Evolutionary conservation across 1,140 invertebrate genomes (phyloP).

Genomic region (Hylaeus volcanicus): DNA sequence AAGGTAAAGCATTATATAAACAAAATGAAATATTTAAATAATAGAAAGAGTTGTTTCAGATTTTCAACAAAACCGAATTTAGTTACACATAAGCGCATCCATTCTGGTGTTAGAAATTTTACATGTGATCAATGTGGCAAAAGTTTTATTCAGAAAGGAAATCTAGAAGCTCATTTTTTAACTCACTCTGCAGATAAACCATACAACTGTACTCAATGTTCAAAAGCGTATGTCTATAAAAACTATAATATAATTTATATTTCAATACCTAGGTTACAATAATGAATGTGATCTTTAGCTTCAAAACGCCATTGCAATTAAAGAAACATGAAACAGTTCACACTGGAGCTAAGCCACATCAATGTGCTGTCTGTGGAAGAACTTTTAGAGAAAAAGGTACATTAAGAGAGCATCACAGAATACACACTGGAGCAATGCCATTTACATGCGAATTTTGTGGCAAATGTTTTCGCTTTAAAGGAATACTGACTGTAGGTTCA

Average conservation of each 20-base stretch:
- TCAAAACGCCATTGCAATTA: constrained; percentile 82
- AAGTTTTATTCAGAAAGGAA: constrained; percentile 83
- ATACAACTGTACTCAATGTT: constrained; percentile 75
- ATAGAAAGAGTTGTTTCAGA: constrained; percentile 57
- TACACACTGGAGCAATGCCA: constrained; percentile 93
- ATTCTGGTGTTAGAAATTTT: constrained; percentile 81
- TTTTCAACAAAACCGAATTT: constrained; percentile 83
- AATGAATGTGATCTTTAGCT: constrained; percentile 71
- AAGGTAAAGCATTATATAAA: constrained; percentile 67
- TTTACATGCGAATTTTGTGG: constrained; percentile 87
- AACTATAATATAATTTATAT: constrained; percentile 14
- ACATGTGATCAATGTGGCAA: constrained; percentile 84
- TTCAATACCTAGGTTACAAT: not conserved
- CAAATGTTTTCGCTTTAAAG: constrained; percentile 87
- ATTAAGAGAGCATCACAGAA: constrained; percentile 83
- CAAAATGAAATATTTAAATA: not conserved
- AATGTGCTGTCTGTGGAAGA: constrained; percentile 87
- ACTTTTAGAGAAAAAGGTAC: constrained; percentile 85
- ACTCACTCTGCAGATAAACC: constrained; percentile 82
- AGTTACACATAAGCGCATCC: constrained; percentile 82
- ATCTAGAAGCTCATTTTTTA: constrained; percentile 82
- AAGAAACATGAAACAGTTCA: constrained; percentile 84
- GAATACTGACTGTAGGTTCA: constrained; percentile 82
- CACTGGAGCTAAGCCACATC: constrained; percentile 87
- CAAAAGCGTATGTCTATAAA: constrained; percentile 74